Evolutionary conservation across 2,888 invertebrate genomes (phyloP), one percentile per base, ranked within the genome.

Genomic region (Steinernema carpocapsae): DNA sequence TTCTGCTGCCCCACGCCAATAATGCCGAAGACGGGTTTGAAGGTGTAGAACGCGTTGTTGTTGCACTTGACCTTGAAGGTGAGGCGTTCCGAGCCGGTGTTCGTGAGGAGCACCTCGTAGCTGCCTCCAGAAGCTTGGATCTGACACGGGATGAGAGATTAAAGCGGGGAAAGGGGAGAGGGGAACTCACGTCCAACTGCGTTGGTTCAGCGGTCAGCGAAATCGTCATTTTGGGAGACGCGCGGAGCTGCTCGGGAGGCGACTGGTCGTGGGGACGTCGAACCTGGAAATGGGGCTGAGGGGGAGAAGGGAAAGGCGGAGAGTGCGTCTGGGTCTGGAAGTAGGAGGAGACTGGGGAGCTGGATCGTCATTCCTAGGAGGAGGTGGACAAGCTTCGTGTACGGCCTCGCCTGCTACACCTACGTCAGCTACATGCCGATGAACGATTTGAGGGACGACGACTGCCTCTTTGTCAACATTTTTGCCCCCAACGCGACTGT

Each of bases 51-150:
- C 17, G 29, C 4, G 37, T 64, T 64, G 64, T 64, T 64, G 64
- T 29, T 64, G 64, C 64, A 64, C 32, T 64, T 64, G 32, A 64
- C 64, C 32, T 64, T 64, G 64, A 64, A 64, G 17, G 64, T 6
- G 64, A 64, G 29, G 3, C 64, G 64, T 32, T 64, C 64, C 12
- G 64, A 64, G 64, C 64, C 64, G 29, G 7, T 64, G 32, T 64
- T 64, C 37, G 64, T 64, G 32, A 64, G 64, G 10, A 12, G 29
- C 32, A 64, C 37, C 14, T 64, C 64, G 37, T 26, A 64, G 32
- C 12, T 26, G 1, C 26, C 64, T 3, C 64, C 64, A 17, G 64
- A 29, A 3, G 64, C 64, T 12, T 17, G 17, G 19, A 64, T 32
- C 64, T 64, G 64, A 32, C 2, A 37, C 17, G 14, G 32, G 37